phyloP scores from a whole-genome alignment of 2,888 invertebrate species.

The Smittia aterrima region DNA sequence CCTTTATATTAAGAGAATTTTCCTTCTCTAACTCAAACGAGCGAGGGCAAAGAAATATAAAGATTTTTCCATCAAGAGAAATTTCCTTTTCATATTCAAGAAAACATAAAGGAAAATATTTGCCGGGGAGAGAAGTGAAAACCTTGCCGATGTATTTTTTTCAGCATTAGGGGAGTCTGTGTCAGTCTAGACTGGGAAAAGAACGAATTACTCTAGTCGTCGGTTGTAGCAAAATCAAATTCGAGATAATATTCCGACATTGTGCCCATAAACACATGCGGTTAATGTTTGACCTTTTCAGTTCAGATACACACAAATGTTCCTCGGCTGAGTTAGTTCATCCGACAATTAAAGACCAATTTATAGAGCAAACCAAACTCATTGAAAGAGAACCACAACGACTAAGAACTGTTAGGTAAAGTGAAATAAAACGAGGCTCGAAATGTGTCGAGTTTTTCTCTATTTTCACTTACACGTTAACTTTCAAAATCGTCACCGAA shows the following conservation, averaged over 20 bases:
- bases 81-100: conserved; percentile 9
- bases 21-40: not conserved
- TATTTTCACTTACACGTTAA: not conserved
- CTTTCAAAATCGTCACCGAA: not conserved
- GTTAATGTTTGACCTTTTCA: conserved; percentile 27
- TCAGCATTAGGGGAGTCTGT: not conserved
- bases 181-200: conserved; percentile 18
- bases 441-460: conserved; percentile 15
- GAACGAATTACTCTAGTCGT: not conserved
- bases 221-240: not conserved
- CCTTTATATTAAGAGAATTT: not conserved
- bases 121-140: not conserved
- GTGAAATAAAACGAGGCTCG: conserved; percentile 5
- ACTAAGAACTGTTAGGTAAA: not conserved
- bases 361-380: not conserved
- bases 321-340: not conserved
- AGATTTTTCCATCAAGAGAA: not conserved
- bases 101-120: not conserved
- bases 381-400: not conserved
- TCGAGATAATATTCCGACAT: not conserved
- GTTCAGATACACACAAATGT: not conserved
- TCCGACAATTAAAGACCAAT: conserved; percentile 24
- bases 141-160: not conserved
- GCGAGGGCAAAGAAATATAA: conserved; percentile 2
- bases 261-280: conserved; percentile 22